phyloP scores from a whole-genome alignment of 2,113 vertebrate species.

The Brachypteracias leptosomus region DNA sequence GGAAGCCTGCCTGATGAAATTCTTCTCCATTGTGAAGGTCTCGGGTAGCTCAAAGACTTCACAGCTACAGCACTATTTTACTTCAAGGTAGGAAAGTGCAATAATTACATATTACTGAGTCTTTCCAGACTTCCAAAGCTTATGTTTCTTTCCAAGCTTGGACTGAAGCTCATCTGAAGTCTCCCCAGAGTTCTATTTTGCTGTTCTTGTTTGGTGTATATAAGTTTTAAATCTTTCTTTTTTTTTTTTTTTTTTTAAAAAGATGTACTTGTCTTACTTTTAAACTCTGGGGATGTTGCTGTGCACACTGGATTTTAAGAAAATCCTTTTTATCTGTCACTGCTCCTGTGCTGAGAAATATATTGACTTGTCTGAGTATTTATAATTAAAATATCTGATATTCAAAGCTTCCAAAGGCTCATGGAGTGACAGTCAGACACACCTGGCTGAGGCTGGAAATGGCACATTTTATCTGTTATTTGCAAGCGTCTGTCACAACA shows the following conservation, averaged over 20 bases:
- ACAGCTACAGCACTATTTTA: background rate
- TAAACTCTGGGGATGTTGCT: background rate
- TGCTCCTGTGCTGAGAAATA: background rate
- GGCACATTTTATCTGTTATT: background rate
- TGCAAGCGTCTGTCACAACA: slow-evolving; percentile 16
- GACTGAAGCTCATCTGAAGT: background rate
- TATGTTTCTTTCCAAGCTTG: background rate
- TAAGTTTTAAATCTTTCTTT: background rate
- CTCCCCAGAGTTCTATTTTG: background rate
- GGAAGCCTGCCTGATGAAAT: rapidly evolving
- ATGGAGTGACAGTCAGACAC: background rate
- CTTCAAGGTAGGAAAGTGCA: background rate
- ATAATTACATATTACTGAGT: background rate
- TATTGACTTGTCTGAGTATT: background rate
- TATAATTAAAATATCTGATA: slow-evolving; percentile 7
- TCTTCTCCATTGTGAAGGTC: background rate
- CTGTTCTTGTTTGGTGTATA: background rate
- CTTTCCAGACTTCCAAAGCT: background rate
- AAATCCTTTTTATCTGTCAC: background rate
- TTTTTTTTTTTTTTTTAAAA: background rate
- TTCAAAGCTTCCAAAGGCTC: background rate
- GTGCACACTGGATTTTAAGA: background rate
- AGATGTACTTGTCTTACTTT: background rate
- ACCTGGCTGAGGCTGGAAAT: background rate
- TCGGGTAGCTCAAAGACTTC: background rate